Evolutionary conservation across 23 tunicate species (phyloP).

Genomic region (Aplidium turbinatum): DNA sequence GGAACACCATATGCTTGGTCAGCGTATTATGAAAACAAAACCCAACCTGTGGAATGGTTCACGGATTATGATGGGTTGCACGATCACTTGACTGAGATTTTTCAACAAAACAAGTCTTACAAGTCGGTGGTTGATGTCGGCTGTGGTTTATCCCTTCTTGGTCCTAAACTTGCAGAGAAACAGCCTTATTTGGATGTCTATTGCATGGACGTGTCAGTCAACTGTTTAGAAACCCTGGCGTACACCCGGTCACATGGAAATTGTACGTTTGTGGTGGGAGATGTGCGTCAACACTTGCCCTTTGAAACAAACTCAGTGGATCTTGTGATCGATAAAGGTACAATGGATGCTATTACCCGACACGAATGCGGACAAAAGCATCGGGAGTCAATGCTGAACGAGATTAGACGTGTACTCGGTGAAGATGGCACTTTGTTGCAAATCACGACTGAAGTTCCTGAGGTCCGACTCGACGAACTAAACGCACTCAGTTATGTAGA

Average conservation of each 20-base stretch:
- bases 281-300: slow-evolving; percentile 36
- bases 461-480: slow-evolving; percentile 39
- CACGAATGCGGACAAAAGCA: slow-evolving; percentile 12
- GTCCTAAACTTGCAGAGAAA: slow-evolving; percentile 35
- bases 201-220: slow-evolving; percentile 58
- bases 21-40: slow-evolving; percentile 25
- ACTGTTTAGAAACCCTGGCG: slow-evolving; percentile 32
- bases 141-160: slow-evolving; percentile 63
- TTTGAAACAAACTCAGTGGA: slow-evolving; percentile 28
- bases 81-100: neutral
- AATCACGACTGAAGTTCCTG: slow-evolving; percentile 81
- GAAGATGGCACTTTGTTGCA: slow-evolving; percentile 50
- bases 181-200: slow-evolving; percentile 31
- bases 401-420: slow-evolving; percentile 38
- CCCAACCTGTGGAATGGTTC: slow-evolving; percentile 62
- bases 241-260: neutral
- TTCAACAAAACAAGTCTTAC: neutral
- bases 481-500: neutral
- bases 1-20: slow-evolving; percentile 49
- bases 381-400: slow-evolving; percentile 13
- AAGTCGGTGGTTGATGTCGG: slow-evolving; percentile 60
- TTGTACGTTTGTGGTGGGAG: slow-evolving; percentile 40
- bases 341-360: slow-evolving; percentile 59
- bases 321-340: slow-evolving; percentile 71
- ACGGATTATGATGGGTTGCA: slow-evolving; percentile 43